Evolutionary conservation across 2,888 invertebrate genomes (phyloP), one percentile per base, ranked within the genome.

Genomic region (Teleiodes luculella): DNA sequence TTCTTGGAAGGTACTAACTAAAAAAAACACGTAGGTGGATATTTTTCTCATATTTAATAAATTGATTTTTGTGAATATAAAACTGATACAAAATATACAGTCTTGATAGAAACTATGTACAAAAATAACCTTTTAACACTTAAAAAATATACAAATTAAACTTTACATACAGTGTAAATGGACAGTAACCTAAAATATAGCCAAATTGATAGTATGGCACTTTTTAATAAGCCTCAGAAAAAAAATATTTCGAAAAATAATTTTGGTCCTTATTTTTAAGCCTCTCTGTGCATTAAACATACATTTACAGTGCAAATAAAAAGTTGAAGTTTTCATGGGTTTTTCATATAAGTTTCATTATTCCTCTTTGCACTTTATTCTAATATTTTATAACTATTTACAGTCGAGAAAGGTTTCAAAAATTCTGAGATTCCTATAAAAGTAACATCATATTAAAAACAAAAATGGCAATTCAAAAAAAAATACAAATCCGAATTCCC

Each of bases 61-160:
- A 28, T 43, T 28, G 43, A 24, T 41, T 55, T 49, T 33, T 31
- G 30, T 50, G 24, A 30, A n/a, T 18, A 62, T 14, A 30, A 51
- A 72, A 71, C 68, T 64, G 71, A 74, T 83, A 83, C 79, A 84
- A 85, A 86, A 86, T 86, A 86, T 86, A 88, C 87, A 88, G 87
- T 88, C 87, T 87, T 88, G 70, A 65, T 67, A 69, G 72, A 71
- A 69, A 64, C 65, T 77, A 80, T 81, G 71, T 78, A 83, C 76
- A 84, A 76, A 67, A 55, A 57, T 45, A 53, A 48, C 53, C 28
- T 43, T 43, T 20, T 13, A 20, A 43, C n/a, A 13, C 20, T n/a
- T 11, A 43, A n/a, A 16, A 28, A 5, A 20, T 28, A 43, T 43
- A 43, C 20, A 43, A 20, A 43, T 13, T 16, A 7, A 24, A 20